phyloP scores from a whole-genome alignment of 2,888 invertebrate genomes.

The Torymus auratus region DNA sequence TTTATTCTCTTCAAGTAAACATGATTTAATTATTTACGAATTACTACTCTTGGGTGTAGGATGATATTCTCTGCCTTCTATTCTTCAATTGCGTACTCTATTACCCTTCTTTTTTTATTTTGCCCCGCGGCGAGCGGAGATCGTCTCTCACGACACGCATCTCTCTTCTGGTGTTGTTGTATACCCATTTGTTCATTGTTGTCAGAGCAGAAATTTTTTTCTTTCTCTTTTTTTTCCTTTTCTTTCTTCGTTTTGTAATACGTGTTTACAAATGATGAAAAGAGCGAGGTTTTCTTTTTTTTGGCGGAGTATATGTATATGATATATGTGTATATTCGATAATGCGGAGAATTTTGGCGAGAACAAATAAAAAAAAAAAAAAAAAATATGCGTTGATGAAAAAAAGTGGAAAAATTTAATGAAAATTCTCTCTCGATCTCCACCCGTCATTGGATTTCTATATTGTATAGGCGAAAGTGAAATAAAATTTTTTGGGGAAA shows the following conservation, averaged over 20 bases:
- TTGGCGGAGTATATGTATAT: not conserved
- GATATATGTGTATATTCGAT: not conserved
- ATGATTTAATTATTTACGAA: slow-evolving; percentile 62
- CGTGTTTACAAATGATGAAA: slow-evolving; percentile 40
- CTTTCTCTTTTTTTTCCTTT: not conserved
- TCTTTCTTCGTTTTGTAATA: slow-evolving; percentile 46
- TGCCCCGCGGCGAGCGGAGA: slow-evolving; percentile 65
- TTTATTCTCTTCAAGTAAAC: slow-evolving; percentile 63
- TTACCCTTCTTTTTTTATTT: slow-evolving; percentile 59
- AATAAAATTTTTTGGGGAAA: slow-evolving; percentile 74
- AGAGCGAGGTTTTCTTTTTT: not conserved
- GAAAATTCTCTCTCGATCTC: slow-evolving; percentile 67
- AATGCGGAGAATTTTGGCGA: too few relatives aligned
- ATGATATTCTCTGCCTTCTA: slow-evolving; percentile 59
- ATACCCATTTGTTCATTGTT: not conserved
- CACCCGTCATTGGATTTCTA: slow-evolving; percentile 72
- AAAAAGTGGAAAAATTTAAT: not conserved
- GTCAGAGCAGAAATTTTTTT: not conserved
- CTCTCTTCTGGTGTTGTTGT: too few relatives aligned
- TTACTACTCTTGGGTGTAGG: slow-evolving; percentile 72
- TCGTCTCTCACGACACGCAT: slow-evolving; percentile 50
- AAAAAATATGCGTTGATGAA: not conserved
- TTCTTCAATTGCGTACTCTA: slow-evolving; percentile 64
- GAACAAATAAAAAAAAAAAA: not conserved
- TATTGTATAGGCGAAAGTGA: slow-evolving; percentile 74